A percentile compares a stretch with the other conserved stretches of the same genome.
Conservation (phyloP, 2,113 vertebrate species). For the Rhombomys opimus region DNA sequence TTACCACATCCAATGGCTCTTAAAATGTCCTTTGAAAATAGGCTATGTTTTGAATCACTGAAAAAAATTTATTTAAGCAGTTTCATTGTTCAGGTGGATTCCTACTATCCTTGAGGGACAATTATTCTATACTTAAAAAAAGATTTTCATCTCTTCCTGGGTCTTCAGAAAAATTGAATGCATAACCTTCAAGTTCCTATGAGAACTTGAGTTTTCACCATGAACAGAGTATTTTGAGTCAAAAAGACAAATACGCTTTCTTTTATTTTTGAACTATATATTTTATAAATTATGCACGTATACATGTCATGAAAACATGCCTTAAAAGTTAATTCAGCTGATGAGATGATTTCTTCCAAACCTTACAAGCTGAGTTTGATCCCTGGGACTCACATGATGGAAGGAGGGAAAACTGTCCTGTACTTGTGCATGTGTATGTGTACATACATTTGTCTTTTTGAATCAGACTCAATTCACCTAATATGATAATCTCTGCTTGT, state of each 20-base stretch:
- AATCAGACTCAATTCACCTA: too few relatives aligned
- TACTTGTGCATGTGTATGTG: neutral
- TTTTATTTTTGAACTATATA: neutral
- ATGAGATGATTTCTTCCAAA: neutral
- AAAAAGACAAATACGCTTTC: neutral
- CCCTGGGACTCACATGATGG: neutral
- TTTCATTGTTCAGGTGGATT: neutral
- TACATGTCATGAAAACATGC: neutral
- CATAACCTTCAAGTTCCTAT: neutral
- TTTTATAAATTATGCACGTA: neutral
- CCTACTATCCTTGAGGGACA: neutral
- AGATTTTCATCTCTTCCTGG: neutral
- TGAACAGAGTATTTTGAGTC: neutral
- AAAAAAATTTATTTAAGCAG: neutral
- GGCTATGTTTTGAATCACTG: neutral
- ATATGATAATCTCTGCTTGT: neutral
- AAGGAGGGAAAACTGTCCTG: neutral
- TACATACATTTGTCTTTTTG: neutral
- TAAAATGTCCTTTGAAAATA: neutral
- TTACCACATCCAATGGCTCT: neutral
- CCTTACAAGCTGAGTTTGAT: neutral
- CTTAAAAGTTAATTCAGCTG: neutral
- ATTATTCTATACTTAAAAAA: neutral
- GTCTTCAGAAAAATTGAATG: neutral
- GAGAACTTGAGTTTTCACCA: neutral